Evolutionary conservation across 2,888 invertebrate species (phyloP), one percentile per base, ranked within the genome.

Genomic region (Ectemnius lituratus): DNA sequence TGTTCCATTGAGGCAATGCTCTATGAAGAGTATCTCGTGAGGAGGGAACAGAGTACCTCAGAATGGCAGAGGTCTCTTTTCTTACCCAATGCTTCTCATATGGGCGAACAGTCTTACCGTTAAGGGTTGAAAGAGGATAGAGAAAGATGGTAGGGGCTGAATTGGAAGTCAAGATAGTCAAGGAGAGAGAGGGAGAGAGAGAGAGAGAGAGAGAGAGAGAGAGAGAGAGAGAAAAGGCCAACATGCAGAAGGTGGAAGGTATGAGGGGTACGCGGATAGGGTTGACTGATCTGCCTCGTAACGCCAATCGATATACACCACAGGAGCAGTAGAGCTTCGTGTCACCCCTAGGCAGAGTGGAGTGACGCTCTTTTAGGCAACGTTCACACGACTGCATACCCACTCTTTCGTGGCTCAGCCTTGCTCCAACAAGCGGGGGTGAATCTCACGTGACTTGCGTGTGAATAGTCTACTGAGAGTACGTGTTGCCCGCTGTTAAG

Each of bases 211-310:
- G 13, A 52, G 52, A 52, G 16, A 52, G 16, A 52, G 52, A 14
- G 16, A 52, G 13, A 52, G 52, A 52, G 16, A 52, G 16, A 52
- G 52, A 14, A 6, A 52, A 13, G 13, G 16, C 2, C 14, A 16
- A 52, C 5, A 52, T 52, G 52, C 52, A 52, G 6, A 52, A 52
- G n/a, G 52, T 16, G 52, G 52, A 52, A 52, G 16, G 16, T 52
- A 52, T 14, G 4, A 14, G 66, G 68, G 75, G 65, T 71, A 66
- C 23, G 67, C 18, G 57, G 70, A 45, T 74, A 69, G 76, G 76
- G 80, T 80, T 74, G 83, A 77, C 82, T 78, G 84, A 84, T 84
- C 82, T 82, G 84, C 84, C 75, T 77, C 76, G 84, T 85, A 85
- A 84, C 81, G 84, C 83, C 82, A 81, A 84, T 84, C 84, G 82